Evolutionary conservation across 2,797 vertebrate genomes (phyloP).

Genomic region (Alfaro cultratus): DNA sequence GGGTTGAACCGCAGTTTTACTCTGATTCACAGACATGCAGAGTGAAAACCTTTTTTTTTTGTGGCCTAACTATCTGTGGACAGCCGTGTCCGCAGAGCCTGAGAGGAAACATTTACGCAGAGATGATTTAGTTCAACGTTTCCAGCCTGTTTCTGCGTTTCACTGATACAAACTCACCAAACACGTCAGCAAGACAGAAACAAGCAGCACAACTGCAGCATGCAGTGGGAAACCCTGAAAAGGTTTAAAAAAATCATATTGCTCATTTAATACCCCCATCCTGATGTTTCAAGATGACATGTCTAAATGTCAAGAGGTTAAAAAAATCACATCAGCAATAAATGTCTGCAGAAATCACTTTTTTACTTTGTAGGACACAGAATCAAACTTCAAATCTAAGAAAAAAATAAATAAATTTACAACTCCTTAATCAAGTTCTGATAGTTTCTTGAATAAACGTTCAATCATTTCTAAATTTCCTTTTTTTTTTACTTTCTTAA

Average conservation of each 20-base stretch:
- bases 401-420: neutral
- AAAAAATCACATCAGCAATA: neutral
- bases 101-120: constrained; percentile 3
- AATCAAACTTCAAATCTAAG: neutral
- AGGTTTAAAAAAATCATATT: neutral
- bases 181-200: neutral
- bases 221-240: neutral
- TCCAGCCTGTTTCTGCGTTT: constrained; percentile 1
- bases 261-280: neutral
- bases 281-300: neutral
- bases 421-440: neutral
- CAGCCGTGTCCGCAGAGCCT: neutral
- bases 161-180: neutral
- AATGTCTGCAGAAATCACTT: neutral
- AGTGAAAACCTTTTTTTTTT: neutral
- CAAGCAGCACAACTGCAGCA: neutral
- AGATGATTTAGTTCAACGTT: constrained; percentile 7
- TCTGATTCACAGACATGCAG: constrained; percentile 21
- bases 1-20: constrained; percentile 33
- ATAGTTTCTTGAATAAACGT: neutral
- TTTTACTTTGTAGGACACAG: neutral
- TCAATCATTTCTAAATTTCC: neutral
- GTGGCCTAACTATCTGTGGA: neutral
- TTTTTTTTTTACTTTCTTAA: neutral
- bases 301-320: neutral